phyloP scores from a whole-genome alignment of 2,888 invertebrate genomes.

The Aspidiotus rigidus region DNA sequence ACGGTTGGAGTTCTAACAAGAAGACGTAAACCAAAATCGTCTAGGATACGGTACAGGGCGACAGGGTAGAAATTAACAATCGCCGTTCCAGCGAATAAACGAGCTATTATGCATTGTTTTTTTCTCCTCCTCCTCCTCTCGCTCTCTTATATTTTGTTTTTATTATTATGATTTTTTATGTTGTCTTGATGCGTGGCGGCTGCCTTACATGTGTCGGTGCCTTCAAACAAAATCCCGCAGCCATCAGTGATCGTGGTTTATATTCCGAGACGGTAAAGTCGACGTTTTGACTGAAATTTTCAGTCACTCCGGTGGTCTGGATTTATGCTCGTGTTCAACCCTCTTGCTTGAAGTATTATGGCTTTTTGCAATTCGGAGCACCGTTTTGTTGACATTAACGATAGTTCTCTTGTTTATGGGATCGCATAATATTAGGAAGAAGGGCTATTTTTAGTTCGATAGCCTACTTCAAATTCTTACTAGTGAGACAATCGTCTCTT shows the following conservation, averaged over 20 bases:
- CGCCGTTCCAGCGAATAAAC: slow-evolving; percentile 16
- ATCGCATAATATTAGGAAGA: no score
- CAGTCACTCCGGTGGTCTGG: no score
- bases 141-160: not conserved
- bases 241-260: slow-evolving; percentile 26
- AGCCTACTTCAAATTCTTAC: no score
- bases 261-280: slow-evolving; percentile 18
- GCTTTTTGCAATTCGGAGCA: no score
- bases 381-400: no score
- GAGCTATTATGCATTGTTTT: slow-evolving; percentile 27
- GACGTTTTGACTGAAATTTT: slow-evolving; percentile 18
- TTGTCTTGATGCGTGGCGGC: no score
- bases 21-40: not conserved
- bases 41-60: not conserved
- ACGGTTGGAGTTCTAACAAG: not conserved
- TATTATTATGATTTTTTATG: no score
- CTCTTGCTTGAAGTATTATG: no score
- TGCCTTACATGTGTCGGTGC: slow-evolving; percentile 12
- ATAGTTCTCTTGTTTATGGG: no score
- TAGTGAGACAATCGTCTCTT: no score
- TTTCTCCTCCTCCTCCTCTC: slow-evolving; percentile 15
- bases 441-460: no score
- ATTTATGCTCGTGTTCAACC: no score
- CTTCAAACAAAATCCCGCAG: slow-evolving; percentile 19
- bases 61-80: slow-evolving; percentile 18